Percentiles rank a stretch among this genome's conserved stretches.
Conservation (phyloP, 2,888 invertebrate species). For the Frankliniella intonsa region DNA sequence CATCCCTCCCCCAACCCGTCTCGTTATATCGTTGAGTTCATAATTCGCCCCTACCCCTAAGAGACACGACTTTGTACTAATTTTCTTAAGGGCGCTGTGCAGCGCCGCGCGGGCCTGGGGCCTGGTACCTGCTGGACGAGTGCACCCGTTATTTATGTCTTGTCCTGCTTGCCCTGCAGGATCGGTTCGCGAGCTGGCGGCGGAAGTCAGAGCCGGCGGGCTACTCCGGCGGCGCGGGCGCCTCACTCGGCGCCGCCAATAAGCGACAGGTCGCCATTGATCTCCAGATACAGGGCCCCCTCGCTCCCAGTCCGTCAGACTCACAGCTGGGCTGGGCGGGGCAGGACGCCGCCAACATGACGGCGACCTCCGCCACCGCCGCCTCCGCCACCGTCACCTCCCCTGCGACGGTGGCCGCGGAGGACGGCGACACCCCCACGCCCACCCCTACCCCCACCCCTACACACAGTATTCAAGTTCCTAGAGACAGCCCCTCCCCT, state of each 20-base stretch:
- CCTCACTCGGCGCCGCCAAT: background rate
- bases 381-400: conserved; percentile 6
- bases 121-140: no score
- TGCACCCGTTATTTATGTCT: no score
- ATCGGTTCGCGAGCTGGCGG: conserved; percentile 59
- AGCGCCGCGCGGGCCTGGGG: no score
- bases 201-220: conserved; percentile 63
- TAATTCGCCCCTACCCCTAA: no score
- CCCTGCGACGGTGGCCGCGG: background rate
- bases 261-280: background rate
- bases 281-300: conserved; percentile 26
- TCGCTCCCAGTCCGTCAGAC: background rate
- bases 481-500: background rate
- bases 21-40: background rate
- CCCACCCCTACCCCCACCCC: no score
- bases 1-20: background rate
- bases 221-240: background rate
- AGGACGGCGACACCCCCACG: background rate
- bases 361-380: conserved; percentile 36
- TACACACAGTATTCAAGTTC: background rate
- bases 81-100: no score
- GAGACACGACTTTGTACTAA: no score
- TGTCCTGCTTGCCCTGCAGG: conserved; percentile 41
- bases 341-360: conserved; percentile 7
- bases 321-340: no score